phyloP scores from a whole-genome alignment of 2,888 invertebrate genomes.

The Pterostichus niger region DNA sequence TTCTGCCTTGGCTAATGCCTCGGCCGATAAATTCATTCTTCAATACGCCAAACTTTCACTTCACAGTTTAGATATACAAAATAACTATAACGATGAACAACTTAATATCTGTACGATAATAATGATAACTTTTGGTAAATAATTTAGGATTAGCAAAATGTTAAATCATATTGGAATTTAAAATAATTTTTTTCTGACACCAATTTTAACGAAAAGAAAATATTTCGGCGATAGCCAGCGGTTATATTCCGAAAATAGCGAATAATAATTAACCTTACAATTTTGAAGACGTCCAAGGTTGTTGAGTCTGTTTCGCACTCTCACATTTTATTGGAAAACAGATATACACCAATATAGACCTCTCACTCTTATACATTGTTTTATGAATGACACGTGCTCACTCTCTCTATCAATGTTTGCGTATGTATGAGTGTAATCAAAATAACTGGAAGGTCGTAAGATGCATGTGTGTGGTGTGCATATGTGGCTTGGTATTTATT shows the following conservation, averaged over 20 bases:
- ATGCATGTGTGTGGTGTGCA: not conserved
- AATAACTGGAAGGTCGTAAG: constrained; percentile 1
- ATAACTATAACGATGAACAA: no score
- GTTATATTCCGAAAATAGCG: constrained; percentile 20
- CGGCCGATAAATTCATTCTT: no score
- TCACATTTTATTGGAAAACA: constrained; percentile 48
- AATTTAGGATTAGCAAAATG: no score
- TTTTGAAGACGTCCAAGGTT: constrained; percentile 49
- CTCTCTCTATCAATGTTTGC: constrained; percentile 7
- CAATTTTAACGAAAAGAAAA: constrained; percentile 9
- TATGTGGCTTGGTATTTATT: not conserved
- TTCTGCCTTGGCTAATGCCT: no score
- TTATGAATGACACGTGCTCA: not conserved
- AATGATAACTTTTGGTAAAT: no score
- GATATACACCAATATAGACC: constrained; percentile 4
- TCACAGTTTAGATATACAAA: no score
- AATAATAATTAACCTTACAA: constrained; percentile 45
- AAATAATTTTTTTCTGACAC: not conserved
- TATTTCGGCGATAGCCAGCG: not conserved
- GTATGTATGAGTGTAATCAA: constrained; percentile 31
- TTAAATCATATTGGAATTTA: not conserved
- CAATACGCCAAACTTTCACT: no score
- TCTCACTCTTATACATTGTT: constrained; percentile 19
- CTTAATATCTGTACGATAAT: no score
- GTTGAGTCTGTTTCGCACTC: constrained; percentile 25